Conservation (phyloP, 2,888 invertebrate genomes). For the Pheosia gnoma region DNA sequence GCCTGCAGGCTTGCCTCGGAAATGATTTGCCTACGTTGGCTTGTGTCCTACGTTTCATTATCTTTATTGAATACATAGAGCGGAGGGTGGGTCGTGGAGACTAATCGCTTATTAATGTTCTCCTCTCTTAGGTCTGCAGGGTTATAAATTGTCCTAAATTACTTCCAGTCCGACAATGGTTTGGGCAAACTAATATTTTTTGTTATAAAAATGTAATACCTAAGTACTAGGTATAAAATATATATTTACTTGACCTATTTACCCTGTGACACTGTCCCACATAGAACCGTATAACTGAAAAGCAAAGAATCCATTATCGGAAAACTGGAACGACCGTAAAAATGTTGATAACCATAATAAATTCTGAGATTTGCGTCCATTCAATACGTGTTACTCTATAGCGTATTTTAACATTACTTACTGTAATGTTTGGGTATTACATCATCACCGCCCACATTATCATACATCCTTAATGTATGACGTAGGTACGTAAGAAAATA, state of each 20-base stretch:
- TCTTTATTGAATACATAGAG: neutral
- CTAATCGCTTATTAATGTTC: slow-evolving; percentile 22
- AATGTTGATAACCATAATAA: slow-evolving; percentile 34
- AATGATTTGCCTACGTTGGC: no score
- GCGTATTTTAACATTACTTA: neutral
- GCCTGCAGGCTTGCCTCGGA: no score
- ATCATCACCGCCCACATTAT: neutral
- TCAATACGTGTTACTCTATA: slow-evolving; percentile 1
- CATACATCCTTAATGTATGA: neutral
- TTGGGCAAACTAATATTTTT: neutral
- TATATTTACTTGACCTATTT: slow-evolving; percentile 14
- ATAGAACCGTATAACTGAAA: slow-evolving; percentile 20
- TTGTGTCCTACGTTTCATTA: no score
- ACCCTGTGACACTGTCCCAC: slow-evolving; percentile 18
- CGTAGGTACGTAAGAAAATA: neutral
- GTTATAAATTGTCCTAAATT: slow-evolving; percentile 8
- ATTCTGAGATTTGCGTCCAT: slow-evolving; percentile 26
- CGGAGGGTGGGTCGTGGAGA: slow-evolving; percentile 18
- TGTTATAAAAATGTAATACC: neutral
- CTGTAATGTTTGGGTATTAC: neutral
- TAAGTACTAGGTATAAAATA: neutral
- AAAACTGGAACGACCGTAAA: slow-evolving; percentile 31
- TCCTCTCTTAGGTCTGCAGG: slow-evolving; percentile 8
- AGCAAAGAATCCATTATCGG: slow-evolving; percentile 30
- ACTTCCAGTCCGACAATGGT: neutral